Evolutionary conservation across 2,113 vertebrate genomes (phyloP), one percentile per base, ranked within the genome.

Genomic region (Petromus typicus): DNA sequence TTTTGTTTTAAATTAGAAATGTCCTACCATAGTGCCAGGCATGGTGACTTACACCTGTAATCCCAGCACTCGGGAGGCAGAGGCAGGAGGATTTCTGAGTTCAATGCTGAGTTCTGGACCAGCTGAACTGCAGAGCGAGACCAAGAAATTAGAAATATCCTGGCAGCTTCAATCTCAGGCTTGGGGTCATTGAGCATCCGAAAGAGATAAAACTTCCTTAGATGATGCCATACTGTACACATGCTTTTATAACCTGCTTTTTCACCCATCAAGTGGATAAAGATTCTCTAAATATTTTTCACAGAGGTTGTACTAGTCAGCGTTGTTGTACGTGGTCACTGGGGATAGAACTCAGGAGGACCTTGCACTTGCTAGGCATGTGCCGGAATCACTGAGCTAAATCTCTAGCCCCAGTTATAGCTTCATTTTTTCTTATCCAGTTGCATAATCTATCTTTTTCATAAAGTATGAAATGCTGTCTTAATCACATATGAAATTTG

Each of bases 351-450:
- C 57, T 18, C 57, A 59, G 57, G 57, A 59, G 57, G 57, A 22
- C 57, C 57, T 59, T 59, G 57, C 57, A 1, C 57, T 59, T 59
- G 57, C 7, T 3, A 59, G 57, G 57, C 57, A 59, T 4, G 57
- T 18, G 57, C 17, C 18, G 18, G 17, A 59, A 59, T 3, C 57
- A 59, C 57, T 59, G 20, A 59, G 57, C 57, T 59, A 59, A 59
- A 4, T 22, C 57, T 17, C 20, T 18, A 22, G 57, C 57, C 57
- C 54, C 56, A 37, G 2, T 56, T 90, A 66, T 51, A 86, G 27
- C 90, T 91, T 92, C 51, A 43, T 82, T 93, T 57, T 79, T 75
- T 76, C 75, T 67, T 79, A 75, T 67, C 75, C 34, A 30, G 34
- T 76, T 83, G 34, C 83, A 75, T 75, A 67, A 61, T 75, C 56